A percentile compares a stretch with the other conserved stretches of the same genome.
These are phyloP conservation scores for Myoxocephalus aenaeus DNA, from an alignment of 2,797 vertebrate species.

Conservation along the genomic window DNA sequence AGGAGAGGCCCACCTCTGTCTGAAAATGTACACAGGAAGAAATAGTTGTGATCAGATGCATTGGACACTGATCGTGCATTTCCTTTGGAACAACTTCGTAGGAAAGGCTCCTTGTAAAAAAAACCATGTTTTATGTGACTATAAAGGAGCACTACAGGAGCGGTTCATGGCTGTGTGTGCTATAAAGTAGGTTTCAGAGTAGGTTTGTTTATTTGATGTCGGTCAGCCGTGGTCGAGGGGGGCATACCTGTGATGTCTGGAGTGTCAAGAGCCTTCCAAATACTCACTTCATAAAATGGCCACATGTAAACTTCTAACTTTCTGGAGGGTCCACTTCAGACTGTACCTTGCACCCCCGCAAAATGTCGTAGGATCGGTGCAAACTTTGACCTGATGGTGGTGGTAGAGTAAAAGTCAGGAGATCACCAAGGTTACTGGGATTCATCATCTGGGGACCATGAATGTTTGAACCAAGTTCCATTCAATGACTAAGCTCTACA, in stretches of 20 bases:
- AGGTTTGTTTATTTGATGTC: conserved; percentile 5
- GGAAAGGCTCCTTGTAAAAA: neutral
- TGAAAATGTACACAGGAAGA: conserved; percentile 9
- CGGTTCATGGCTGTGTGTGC: neutral
- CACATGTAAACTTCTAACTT: neutral
- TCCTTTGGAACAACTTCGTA: neutral
- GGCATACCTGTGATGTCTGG: neutral
- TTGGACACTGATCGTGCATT: neutral
- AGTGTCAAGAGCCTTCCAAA: neutral
- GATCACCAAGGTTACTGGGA: neutral
- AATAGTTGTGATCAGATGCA: conserved; percentile 13
- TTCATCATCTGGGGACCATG: neutral
- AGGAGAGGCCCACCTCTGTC: conserved; percentile 29
- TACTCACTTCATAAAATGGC: conserved; percentile 1
- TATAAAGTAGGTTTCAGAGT: neutral
- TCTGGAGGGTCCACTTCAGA: neutral
- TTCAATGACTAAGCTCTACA: neutral
- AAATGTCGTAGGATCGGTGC: neutral
- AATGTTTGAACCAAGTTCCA: neutral
- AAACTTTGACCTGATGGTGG: neutral
- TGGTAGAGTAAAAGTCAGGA: neutral
- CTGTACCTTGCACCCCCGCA: neutral
- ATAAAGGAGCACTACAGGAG: neutral
- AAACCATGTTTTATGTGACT: neutral
- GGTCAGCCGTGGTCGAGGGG: neutral